Conservation (phyloP, 2,797 vertebrate genomes). For the Taenioides sp. region DNA sequence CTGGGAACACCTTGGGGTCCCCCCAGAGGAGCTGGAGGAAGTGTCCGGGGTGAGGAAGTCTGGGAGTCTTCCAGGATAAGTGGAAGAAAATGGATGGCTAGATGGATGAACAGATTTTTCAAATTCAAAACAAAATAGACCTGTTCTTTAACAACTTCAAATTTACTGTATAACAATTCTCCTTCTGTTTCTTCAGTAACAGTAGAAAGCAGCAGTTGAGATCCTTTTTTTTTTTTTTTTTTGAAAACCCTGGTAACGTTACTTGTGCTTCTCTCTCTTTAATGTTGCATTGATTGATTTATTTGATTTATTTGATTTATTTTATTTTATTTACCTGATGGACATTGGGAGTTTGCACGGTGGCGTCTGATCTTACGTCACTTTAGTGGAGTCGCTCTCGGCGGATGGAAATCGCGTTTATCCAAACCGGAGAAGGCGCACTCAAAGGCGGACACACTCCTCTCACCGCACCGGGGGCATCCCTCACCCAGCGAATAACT, state of each 20-base stretch:
- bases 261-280: neutral
- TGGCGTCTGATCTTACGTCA: conserved; percentile 84
- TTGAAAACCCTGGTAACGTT: neutral
- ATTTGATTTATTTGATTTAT: too few species aligned
- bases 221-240: neutral
- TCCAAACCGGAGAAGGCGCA: conserved; percentile 67
- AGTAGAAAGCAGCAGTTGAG: too few species aligned
- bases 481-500: conserved; percentile 27
- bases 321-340: conserved; percentile 13
- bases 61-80: too few species aligned
- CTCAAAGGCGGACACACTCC: conserved; percentile 42
- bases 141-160: too few species aligned
- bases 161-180: too few species aligned
- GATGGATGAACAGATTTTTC: too few species aligned
- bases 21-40: too few species aligned
- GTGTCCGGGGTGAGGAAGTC: too few species aligned
- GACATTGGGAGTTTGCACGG: conserved; percentile 41
- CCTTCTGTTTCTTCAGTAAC: too few species aligned
- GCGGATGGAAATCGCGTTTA: conserved; percentile 76
- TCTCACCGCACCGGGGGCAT: conserved; percentile 32
- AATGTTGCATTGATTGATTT: neutral
- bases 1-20: too few species aligned
- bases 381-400: conserved; percentile 74
- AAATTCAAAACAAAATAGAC: too few species aligned
- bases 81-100: too few species aligned